Conservation (phyloP, 2,888 invertebrate genomes). For the Caenorhabditis wallacei region DNA sequence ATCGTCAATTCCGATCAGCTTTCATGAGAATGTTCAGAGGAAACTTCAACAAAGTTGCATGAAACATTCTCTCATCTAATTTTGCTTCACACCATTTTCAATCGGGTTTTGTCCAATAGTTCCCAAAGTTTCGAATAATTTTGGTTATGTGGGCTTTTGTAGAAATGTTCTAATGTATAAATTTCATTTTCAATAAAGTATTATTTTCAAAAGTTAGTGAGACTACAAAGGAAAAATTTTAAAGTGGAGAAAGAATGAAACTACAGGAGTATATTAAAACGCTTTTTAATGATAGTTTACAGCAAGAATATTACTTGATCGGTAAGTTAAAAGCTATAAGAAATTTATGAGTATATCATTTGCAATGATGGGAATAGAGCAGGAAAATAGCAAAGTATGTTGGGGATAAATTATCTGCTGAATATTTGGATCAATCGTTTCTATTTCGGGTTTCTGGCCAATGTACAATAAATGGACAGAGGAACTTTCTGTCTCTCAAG, state of each 20-base stretch:
- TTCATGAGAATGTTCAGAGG: constrained; percentile 81
- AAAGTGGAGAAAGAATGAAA: too few species aligned
- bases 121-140: not conserved
- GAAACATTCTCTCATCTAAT: constrained; percentile 3
- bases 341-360: too few species aligned
- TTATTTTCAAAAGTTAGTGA: not conserved
- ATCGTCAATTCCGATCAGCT: constrained; percentile 81
- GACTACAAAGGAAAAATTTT: not conserved
- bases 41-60: constrained; percentile 75
- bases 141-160: constrained; percentile 48
- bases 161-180: constrained; percentile 27
- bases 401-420: too few species aligned
- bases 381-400: too few species aligned
- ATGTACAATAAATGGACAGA: not conserved
- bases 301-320: too few species aligned
- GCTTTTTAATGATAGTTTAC: too few species aligned
- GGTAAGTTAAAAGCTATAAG: too few species aligned
- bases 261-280: too few species aligned
- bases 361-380: too few species aligned
- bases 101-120: constrained; percentile 11
- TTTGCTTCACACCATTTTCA: constrained; percentile 19
- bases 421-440: not conserved
- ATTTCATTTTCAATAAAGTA: constrained; percentile 1
- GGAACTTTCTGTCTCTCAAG: not conserved
- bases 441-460: not conserved